Percentiles rank a stretch among this genome's conserved stretches.
Evolutionary conservation across 2,113 vertebrate species (phyloP).

Genomic region (Pica pica): DNA sequence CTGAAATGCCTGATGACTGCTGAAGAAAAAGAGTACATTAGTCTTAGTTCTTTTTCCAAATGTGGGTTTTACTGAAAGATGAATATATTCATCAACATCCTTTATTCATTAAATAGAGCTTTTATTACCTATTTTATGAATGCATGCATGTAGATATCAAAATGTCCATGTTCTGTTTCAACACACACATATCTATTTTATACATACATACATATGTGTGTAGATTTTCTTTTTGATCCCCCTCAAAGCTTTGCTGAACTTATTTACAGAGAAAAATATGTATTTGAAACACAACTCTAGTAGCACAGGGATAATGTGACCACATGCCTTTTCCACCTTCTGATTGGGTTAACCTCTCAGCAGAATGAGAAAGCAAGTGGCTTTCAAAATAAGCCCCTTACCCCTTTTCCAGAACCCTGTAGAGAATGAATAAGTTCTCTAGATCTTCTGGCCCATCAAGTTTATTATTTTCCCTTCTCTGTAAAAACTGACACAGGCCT

Average conservation of each 20-base stretch:
- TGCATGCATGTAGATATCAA: neutral
- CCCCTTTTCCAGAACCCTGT: neutral
- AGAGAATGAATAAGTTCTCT: neutral
- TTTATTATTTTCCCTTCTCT: neutral
- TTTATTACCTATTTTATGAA: neutral
- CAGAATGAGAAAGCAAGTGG: neutral
- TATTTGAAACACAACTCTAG: neutral
- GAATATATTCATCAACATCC: neutral
- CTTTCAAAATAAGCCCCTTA: neutral
- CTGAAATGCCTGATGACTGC: neutral
- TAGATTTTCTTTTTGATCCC: neutral
- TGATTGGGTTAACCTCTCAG: neutral
- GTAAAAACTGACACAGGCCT: neutral
- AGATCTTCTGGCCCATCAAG: neutral
- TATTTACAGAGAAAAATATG: neutral
- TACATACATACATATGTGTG: rapidly evolving
- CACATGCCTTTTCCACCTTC: neutral
- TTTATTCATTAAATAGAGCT: neutral
- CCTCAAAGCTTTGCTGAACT: neutral
- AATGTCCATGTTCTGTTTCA: neutral
- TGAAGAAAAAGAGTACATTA: neutral
- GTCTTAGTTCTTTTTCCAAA: neutral
- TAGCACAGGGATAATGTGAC: neutral
- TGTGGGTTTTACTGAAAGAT: neutral
- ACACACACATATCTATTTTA: neutral